Conservation (phyloP, 1,140 invertebrate genomes). For the Hesperophylax magnus region DNA sequence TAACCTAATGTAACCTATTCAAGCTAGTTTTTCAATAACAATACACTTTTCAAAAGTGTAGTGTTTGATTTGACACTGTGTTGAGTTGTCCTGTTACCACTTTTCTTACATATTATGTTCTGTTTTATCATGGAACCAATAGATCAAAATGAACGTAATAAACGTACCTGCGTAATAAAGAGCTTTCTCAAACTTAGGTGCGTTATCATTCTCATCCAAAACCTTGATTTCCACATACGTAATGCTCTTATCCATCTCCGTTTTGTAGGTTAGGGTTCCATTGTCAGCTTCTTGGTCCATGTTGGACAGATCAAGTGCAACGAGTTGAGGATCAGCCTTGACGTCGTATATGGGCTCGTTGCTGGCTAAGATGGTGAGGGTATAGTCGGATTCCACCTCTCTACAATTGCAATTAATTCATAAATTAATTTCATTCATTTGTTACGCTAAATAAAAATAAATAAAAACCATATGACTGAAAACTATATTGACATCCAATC, state of each 20-base stretch:
- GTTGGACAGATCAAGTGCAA: slow-evolving; percentile 63
- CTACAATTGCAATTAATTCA: slow-evolving; percentile 60
- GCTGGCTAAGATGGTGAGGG: slow-evolving; percentile 84
- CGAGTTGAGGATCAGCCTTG: slow-evolving; percentile 55
- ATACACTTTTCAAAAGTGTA: too few species aligned
- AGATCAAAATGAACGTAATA: neutral
- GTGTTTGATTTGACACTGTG: too few species aligned
- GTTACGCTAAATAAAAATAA: too few species aligned
- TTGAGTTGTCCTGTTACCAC: too few species aligned
- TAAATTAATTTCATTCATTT: too few species aligned
- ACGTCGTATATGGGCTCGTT: slow-evolving; percentile 84
- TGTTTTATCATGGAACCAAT: too few species aligned
- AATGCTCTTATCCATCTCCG: slow-evolving; percentile 75
- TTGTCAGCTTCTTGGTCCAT: slow-evolving; percentile 61
- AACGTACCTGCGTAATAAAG: slow-evolving; percentile 80
- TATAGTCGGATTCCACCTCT: slow-evolving; percentile 79
- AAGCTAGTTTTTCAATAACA: too few species aligned
- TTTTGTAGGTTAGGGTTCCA: slow-evolving; percentile 48
- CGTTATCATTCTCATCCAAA: slow-evolving; percentile 90
- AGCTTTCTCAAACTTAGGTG: slow-evolving; percentile 80
- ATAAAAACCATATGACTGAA: too few species aligned
- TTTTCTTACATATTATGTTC: too few species aligned
- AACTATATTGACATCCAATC: too few species aligned
- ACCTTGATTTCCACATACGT: slow-evolving; percentile 81
- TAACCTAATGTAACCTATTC: too few species aligned